Percentiles rank a stretch among this genome's conserved stretches.
These are phyloP conservation scores for Hydrolagus colliei DNA, from an alignment of 2,797 vertebrate genomes.

Conservation along the genomic window DNA sequence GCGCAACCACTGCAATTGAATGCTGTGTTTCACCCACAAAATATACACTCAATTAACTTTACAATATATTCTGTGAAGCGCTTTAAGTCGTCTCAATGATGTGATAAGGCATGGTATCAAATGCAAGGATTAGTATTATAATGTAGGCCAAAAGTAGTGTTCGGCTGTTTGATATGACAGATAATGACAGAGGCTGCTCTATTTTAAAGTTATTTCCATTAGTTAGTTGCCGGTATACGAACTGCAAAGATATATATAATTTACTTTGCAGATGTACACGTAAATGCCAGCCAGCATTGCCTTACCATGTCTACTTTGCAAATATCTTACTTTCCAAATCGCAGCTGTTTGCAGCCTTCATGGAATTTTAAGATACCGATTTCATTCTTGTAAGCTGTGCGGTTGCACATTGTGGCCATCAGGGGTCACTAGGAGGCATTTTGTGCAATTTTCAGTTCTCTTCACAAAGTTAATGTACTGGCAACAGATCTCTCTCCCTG, in stretches of 20 bases:
- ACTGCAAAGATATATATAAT: neutral
- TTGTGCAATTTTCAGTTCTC: neutral
- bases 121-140: neutral
- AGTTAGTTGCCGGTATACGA: neutral
- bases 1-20: too few species aligned
- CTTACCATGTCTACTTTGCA: neutral
- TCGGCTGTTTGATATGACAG: neutral
- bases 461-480: neutral
- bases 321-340: neutral
- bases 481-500: neutral
- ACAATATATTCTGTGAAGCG: too few species aligned
- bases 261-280: neutral
- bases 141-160: neutral
- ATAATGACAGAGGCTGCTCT: neutral
- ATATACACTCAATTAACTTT: too few species aligned
- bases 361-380: neutral
- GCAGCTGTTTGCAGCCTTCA: neutral
- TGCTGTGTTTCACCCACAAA: too few species aligned
- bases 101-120: too few species aligned
- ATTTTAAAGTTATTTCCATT: neutral
- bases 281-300: too few species aligned
- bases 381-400: neutral
- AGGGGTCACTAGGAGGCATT: neutral
- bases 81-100: too few species aligned
- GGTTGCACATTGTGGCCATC: slow-evolving; percentile 18